Evolutionary conservation across 2,888 invertebrate species (phyloP).

Genomic region (Harmothoe impar): DNA sequence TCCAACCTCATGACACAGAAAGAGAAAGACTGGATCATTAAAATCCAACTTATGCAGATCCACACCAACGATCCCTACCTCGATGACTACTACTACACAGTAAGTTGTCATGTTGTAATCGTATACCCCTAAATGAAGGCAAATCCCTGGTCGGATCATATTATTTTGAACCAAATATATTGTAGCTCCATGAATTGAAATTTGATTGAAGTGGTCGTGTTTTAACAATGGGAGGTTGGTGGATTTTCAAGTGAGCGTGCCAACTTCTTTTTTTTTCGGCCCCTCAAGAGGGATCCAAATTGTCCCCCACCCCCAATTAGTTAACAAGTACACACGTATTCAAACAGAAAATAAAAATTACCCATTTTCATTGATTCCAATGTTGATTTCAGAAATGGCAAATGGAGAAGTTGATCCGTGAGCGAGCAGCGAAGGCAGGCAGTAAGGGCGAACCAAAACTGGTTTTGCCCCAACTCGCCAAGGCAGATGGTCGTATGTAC

Average conservation of each 20-base stretch:
- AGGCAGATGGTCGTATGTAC: conserved; percentile 82
- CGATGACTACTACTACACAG: conserved; percentile 98
- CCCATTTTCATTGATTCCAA: too few relatives aligned
- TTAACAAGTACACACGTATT: too few relatives aligned
- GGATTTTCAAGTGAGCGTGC: too few relatives aligned
- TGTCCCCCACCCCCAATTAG: too few relatives aligned
- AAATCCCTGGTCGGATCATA: not conserved
- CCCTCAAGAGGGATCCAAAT: too few relatives aligned
- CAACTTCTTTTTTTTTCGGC: too few relatives aligned
- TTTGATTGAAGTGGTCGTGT: too few relatives aligned
- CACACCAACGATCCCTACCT: conserved; percentile 97
- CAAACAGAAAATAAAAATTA: too few relatives aligned
- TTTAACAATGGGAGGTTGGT: too few relatives aligned
- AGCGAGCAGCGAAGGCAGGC: conserved; percentile 70
- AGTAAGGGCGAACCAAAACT: conserved; percentile 77
- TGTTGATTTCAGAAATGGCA: conserved; percentile 80
- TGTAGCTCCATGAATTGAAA: too few relatives aligned
- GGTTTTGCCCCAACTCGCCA: conserved; percentile 82
- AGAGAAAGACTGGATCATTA: conserved; percentile 98
- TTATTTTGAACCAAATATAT: too few relatives aligned
- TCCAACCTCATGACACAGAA: conserved; percentile 95
- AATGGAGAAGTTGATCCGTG: conserved; percentile 81
- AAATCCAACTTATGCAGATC: conserved; percentile 96
- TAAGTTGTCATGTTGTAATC: conserved; percentile 83
- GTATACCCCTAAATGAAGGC: not conserved